phyloP scores from a whole-genome alignment of 2,888 invertebrate genomes.

The Eudemis profundana region DNA sequence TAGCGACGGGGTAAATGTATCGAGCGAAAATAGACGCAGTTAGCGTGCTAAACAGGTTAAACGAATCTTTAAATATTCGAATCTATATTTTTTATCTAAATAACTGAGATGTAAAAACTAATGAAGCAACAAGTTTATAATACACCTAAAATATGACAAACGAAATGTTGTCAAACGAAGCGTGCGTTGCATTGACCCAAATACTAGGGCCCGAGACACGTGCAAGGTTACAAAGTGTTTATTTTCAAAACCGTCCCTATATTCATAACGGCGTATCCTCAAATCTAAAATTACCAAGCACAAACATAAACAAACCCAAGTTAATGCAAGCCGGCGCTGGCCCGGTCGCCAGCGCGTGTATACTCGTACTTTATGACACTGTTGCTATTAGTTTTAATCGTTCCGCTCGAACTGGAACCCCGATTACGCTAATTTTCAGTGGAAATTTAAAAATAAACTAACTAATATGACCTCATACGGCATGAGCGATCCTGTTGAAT shows the following conservation, averaged over 20 bases:
- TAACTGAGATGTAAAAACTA: slow-evolving; percentile 3
- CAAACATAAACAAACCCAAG: slow-evolving; percentile 81
- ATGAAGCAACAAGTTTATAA: slow-evolving; percentile 23
- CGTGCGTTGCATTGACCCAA: slow-evolving; percentile 82
- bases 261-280: slow-evolving; percentile 75
- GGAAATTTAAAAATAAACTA: slow-evolving; percentile 72
- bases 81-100: neutral
- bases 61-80: slow-evolving; percentile 1
- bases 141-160: slow-evolving; percentile 56
- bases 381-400: slow-evolving; percentile 61
- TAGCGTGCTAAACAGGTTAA: slow-evolving; percentile 10
- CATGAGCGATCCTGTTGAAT: slow-evolving; percentile 59
- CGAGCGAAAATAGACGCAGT: slow-evolving; percentile 22
- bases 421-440: slow-evolving; percentile 60
- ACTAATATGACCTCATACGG: slow-evolving; percentile 50
- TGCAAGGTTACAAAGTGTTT: slow-evolving; percentile 79
- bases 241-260: slow-evolving; percentile 82
- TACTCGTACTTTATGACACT: slow-evolving; percentile 67
- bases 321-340: slow-evolving; percentile 63
- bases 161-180: slow-evolving; percentile 71
- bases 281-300: slow-evolving; percentile 79
- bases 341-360: slow-evolving; percentile 69
- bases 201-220: slow-evolving; percentile 75
- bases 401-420: slow-evolving; percentile 63
- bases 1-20: slow-evolving; percentile 6